These are phyloP conservation scores for Gallinago media DNA, from an alignment of 2,113 vertebrate species.

Conservation along the genomic window DNA sequence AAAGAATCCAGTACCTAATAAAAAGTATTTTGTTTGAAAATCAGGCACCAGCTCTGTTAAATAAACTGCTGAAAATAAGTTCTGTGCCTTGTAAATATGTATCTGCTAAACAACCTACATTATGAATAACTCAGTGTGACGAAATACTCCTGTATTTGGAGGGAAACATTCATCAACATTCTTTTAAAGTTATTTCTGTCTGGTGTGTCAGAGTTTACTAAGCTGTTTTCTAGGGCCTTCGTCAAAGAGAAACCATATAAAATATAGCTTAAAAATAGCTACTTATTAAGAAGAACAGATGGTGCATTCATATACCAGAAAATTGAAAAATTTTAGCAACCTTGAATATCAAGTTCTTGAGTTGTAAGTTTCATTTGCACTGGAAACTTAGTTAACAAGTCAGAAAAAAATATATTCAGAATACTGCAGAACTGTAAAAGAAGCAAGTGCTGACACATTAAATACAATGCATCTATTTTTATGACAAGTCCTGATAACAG, in stretches of 20 bases:
- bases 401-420: not conserved
- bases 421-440: slow-evolving; percentile 19
- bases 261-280: slow-evolving; percentile 38
- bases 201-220: not conserved
- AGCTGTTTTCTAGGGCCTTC: not conserved
- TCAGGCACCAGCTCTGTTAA: not conserved
- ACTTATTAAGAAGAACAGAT: slow-evolving; percentile 48
- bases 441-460: not conserved
- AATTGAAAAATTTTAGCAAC: slow-evolving; percentile 28
- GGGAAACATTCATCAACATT: not conserved
- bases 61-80: not conserved
- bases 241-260: slow-evolving; percentile 16
- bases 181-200: slow-evolving; percentile 39
- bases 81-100: not conserved
- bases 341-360: slow-evolving; percentile 43
- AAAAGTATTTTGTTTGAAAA: not conserved
- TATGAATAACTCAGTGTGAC: not conserved
- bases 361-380: slow-evolving; percentile 36
- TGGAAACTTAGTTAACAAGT: slow-evolving; percentile 44
- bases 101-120: not conserved
- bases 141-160: not conserved
- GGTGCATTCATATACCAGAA: slow-evolving; percentile 18
- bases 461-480: slow-evolving; percentile 50
- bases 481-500: slow-evolving; percentile 24
- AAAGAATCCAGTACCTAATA: not conserved